Evolutionary conservation across 2,797 vertebrate species (phyloP).

Genomic region (Tragopan temminckii): DNA sequence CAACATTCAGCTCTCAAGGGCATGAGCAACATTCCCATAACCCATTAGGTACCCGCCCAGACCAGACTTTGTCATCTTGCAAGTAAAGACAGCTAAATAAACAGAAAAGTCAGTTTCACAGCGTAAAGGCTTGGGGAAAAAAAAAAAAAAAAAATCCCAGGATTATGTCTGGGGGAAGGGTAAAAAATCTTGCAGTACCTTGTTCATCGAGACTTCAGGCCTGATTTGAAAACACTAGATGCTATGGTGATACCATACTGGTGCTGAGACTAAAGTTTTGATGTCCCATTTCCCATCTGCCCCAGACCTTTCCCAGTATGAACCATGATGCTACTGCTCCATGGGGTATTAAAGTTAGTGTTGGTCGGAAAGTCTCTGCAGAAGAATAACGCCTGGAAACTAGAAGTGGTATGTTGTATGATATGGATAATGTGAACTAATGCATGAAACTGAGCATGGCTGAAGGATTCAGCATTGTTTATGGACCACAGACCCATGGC

Average conservation of each 20-base stretch:
- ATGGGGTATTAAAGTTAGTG: background rate
- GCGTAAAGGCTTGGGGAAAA: background rate
- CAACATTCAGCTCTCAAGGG: background rate
- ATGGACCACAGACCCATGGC: background rate
- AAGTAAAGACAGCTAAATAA: slow-evolving; percentile 45
- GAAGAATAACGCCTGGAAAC: background rate
- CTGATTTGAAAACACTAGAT: background rate
- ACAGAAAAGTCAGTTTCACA: background rate
- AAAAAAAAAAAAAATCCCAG: background rate
- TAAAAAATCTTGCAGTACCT: background rate
- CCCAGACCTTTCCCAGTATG: background rate
- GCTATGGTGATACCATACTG: background rate
- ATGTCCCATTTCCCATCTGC: background rate
- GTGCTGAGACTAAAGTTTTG: background rate
- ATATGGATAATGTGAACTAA: background rate
- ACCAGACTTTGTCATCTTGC: background rate
- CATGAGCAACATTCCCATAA: background rate
- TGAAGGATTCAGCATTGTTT: background rate
- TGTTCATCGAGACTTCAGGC: background rate
- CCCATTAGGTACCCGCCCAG: slow-evolving; percentile 2
- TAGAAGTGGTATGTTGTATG: background rate
- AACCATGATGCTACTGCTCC: background rate
- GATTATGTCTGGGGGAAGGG: background rate
- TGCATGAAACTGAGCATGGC: background rate
- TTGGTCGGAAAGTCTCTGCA: background rate